Conservation (phyloP, 2,888 invertebrate genomes). For the Diplolepis rosae region DNA sequence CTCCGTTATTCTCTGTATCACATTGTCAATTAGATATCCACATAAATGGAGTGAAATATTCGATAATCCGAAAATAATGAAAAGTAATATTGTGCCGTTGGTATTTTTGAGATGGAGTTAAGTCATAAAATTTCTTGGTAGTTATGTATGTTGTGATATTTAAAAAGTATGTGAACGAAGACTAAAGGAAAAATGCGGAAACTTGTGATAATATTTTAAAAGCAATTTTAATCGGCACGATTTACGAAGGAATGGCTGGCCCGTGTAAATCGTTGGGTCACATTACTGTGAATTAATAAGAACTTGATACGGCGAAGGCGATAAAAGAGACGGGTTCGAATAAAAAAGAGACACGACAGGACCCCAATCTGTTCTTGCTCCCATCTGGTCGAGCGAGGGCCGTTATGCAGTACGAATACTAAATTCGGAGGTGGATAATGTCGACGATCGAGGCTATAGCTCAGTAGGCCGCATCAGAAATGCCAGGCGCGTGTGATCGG, state of each 20-base stretch:
- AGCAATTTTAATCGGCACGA: too few relatives aligned
- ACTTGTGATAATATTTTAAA: too few relatives aligned
- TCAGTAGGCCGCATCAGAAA: constrained; percentile 60
- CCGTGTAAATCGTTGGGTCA: constrained; percentile 22
- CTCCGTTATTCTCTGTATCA: too few relatives aligned
- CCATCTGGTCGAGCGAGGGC: constrained; percentile 42
- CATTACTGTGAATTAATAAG: constrained; percentile 17
- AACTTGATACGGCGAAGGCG: constrained; percentile 13
- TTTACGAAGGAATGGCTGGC: neutral
- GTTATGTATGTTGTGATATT: too few relatives aligned
- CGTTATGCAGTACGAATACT: constrained; percentile 45
- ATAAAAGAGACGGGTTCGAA: constrained; percentile 29
- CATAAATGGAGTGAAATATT: too few relatives aligned
- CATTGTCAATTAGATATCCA: too few relatives aligned
- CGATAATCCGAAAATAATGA: too few relatives aligned
- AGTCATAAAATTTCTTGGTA: too few relatives aligned
- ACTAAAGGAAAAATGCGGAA: too few relatives aligned
- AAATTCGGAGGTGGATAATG: constrained; percentile 42
- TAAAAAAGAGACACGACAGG: constrained; percentile 25
- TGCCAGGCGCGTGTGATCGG: constrained; percentile 67
- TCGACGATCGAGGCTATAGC: constrained; percentile 13
- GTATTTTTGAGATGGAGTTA: too few relatives aligned
- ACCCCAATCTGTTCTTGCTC: constrained; percentile 34
- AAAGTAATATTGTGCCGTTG: too few relatives aligned
- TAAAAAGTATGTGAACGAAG: too few relatives aligned